Evolutionary conservation across 1,140 invertebrate species (phyloP).

Genomic region (Antheraea mylitta): DNA sequence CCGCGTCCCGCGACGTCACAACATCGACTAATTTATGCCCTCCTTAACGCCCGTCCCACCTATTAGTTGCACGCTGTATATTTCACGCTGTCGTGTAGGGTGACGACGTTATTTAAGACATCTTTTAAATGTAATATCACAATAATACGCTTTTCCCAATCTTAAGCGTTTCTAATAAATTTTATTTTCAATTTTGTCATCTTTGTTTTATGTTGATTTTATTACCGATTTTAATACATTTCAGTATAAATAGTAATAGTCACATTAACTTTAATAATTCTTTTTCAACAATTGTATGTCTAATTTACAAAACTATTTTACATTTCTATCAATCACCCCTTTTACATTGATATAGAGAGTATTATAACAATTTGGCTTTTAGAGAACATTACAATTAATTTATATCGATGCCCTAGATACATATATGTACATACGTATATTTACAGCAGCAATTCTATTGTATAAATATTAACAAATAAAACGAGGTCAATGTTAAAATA

Average conservation of each 20-base stretch:
- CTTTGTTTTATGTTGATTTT: neutral
- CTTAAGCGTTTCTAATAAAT: neutral
- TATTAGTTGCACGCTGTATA: conserved; percentile 72
- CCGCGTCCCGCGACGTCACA: conserved; percentile 55
- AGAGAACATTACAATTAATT: no score
- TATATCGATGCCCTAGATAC: no score
- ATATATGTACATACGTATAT: no score
- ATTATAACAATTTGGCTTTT: no score
- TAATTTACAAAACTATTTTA: neutral
- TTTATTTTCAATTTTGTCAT: neutral
- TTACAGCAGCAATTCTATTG: no score
- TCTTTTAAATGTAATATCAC: no score
- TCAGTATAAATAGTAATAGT: neutral
- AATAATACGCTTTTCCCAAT: no score
- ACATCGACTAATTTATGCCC: conserved; percentile 74
- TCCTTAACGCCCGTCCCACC: conserved; percentile 72
- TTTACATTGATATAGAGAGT: no score
- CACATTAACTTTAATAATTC: neutral
- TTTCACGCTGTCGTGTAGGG: conserved; percentile 53
- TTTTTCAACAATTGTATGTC: neutral
- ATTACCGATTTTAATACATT: neutral
- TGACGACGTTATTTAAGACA: conserved; percentile 18
- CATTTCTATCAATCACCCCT: neutral
- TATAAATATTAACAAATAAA: no score
- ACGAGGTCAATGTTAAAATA: no score